Base-by-base conservation (phyloP, 2,113 vertebrate genomes). In the Monarcha castaneiventris region DNA sequence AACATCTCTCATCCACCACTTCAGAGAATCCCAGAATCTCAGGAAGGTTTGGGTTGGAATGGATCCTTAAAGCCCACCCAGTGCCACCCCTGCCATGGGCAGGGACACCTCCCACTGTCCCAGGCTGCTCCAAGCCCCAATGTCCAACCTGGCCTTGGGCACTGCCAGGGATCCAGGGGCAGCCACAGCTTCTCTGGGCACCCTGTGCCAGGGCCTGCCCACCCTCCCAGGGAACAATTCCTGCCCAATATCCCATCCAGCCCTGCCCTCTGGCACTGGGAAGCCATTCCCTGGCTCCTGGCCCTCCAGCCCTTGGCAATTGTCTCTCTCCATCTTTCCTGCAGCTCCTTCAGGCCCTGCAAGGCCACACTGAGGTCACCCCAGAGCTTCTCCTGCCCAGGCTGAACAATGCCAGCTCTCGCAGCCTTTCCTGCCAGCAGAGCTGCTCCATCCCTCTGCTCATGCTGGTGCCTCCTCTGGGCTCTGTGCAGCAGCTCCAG, bases 61-160 rank as follows among this genome's bases (percentile, higher is more conserved):
- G 30, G 23, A n/a, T 37, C 13, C 1, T 5, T 9, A 52, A 74
- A 82, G 0, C 12, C 0, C 59, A 25, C 0, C 27, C 7, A 0
- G 1, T 20, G 0, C 15, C 43, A 43, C 18, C 52, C 21, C 44
- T 3, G 33, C 44, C 59, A 33, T 51, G 68, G 35, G 8, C 67
- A 58, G 68, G 68, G 68, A 59, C 68, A 33, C 18, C 44, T 73
- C 0, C 35, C 59, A 43, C 43, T 16, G 52, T 12, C 26, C 86
- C 67, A 80, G 51, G 51, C 37, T 49, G 35, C 67, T 73, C 43
- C 52, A 1, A 78, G 56, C 41, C 74, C 56, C 16, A 54, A 0
- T 52, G 11, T 20, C 74, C 84, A 88, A 0, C 21, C 58, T 43
- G 85, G 16, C 67, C 75, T 88, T 49, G 75, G 67, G 1, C 75